Evolutionary conservation across 2,113 vertebrate genomes (phyloP), one percentile per base, ranked within the genome.

Genomic region (Philantomba maxwellii): DNA sequence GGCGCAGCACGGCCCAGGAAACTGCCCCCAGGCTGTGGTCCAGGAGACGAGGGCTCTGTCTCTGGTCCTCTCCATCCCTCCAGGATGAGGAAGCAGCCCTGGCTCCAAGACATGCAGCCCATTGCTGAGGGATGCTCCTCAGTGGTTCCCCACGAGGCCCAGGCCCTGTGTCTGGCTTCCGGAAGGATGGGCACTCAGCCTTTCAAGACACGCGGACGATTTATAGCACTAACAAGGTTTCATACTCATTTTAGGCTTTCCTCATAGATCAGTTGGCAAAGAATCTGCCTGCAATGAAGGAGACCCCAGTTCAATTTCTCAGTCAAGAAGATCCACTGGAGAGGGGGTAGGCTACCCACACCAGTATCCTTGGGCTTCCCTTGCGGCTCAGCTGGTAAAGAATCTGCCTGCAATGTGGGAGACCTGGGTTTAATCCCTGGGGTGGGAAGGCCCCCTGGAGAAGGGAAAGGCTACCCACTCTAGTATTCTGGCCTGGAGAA

Each of bases 321-420:
- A 0, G n/a, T 39, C 1, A 0, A 5, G 66, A 39, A 12, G n/a
- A 39, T 70, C 66, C 0, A 0, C 19, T 19, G 66, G 66, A 70
- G n/a, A 70, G 12, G n/a, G 19, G 10, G 23, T 12, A 39, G n/a
- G n/a, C 66, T 39, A 12, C 9, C 66, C n/a, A 39, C 19, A 23
- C 66, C 9, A 36, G 19, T 39, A 23, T 70, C 21, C 2, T 23
- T 36, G n/a, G 64, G 5, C 64, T 21, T 70, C n/a, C n/a, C 64
- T 17, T 70, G 64, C 11, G 64, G n/a, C n/a, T 36, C 64, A 70
- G 64, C 17, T 36, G n/a, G 64, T 36, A 70, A 70, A 70, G 17
- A 36, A 36, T 70, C 9, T 0, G 4, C n/a, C 64, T 70, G 64
- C 17, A 70, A 2, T 70, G 64, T 11, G n/a, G 17, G 2, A 70